phyloP scores from a whole-genome alignment of 2,888 invertebrate genomes.

The Nipponacmea schrenckii region DNA sequence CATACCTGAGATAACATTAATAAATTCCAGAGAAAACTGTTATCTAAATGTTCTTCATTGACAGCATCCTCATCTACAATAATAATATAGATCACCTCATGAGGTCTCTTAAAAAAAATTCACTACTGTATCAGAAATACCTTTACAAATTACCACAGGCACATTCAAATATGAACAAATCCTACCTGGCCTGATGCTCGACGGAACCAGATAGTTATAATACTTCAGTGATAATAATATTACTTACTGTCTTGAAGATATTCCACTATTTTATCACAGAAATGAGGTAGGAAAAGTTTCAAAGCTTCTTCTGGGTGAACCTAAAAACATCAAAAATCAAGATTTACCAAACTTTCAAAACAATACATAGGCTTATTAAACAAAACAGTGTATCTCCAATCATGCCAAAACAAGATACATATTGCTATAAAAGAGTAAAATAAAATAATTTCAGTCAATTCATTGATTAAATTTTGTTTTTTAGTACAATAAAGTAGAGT shows the following conservation, averaged over 20 bases:
- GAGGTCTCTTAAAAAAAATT: too few species aligned
- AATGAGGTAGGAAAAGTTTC: constrained; percentile 78
- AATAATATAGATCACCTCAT: constrained; percentile 12
- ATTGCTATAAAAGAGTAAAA: constrained; percentile 13
- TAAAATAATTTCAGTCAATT: not conserved
- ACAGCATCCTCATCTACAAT: constrained; percentile 71
- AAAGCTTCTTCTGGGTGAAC: constrained; percentile 79
- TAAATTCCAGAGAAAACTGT: constrained; percentile 82
- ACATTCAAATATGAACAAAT: not conserved
- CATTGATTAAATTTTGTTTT: too few species aligned
- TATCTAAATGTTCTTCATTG: constrained; percentile 81
- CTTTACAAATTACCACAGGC: too few species aligned
- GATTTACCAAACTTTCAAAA: not conserved
- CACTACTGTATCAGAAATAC: too few species aligned
- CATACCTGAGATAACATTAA: constrained; percentile 78
- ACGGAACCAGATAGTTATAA: not conserved
- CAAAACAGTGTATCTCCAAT: too few species aligned
- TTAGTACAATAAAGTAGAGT: too few species aligned
- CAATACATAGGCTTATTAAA: too few species aligned
- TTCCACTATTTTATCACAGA: constrained; percentile 76
- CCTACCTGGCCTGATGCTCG: not conserved
- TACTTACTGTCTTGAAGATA: constrained; percentile 53
- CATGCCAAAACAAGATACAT: not conserved
- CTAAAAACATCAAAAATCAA: constrained; percentile 40
- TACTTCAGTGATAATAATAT: too few species aligned